Evolutionary conservation across 2,888 invertebrate species (phyloP).

Genomic region (Parnassius orleans): DNA sequence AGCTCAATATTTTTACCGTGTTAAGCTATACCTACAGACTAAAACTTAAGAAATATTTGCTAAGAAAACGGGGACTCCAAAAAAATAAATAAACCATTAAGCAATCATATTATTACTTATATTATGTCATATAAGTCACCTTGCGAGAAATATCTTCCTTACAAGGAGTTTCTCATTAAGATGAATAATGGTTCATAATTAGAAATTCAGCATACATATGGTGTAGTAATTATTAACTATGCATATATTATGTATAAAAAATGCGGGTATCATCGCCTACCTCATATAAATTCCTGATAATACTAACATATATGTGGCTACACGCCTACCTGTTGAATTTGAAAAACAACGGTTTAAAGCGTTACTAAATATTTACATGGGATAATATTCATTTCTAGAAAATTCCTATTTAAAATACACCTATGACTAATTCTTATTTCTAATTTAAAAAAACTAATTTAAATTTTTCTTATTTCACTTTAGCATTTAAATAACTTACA

Average conservation of each 20-base stretch:
- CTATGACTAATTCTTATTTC: too few relatives aligned
- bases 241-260: conserved; percentile 18
- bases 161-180: conserved; percentile 5
- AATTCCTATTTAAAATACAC: too few relatives aligned
- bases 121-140: conserved; percentile 14
- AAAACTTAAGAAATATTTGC: not conserved
- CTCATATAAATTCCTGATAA: conserved; percentile 18
- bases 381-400: not conserved
- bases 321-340: not conserved
- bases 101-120: conserved; percentile 15
- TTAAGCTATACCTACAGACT: too few relatives aligned
- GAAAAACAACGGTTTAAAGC: not conserved
- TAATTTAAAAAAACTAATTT: too few relatives aligned
- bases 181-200: conserved; percentile 14
- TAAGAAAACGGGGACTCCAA: not conserved
- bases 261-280: conserved; percentile 18
- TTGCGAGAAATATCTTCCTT: conserved; percentile 4
- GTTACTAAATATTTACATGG: not conserved
- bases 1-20: too few relatives aligned
- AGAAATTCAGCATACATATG: conserved; percentile 7
- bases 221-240: conserved; percentile 7
- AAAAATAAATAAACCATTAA: not conserved
- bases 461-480: too few relatives aligned
- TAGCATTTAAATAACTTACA: too few relatives aligned
- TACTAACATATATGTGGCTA: conserved; percentile 4